phyloP scores from a whole-genome alignment of 2,888 invertebrate species.

The Microdon myrmicae region DNA sequence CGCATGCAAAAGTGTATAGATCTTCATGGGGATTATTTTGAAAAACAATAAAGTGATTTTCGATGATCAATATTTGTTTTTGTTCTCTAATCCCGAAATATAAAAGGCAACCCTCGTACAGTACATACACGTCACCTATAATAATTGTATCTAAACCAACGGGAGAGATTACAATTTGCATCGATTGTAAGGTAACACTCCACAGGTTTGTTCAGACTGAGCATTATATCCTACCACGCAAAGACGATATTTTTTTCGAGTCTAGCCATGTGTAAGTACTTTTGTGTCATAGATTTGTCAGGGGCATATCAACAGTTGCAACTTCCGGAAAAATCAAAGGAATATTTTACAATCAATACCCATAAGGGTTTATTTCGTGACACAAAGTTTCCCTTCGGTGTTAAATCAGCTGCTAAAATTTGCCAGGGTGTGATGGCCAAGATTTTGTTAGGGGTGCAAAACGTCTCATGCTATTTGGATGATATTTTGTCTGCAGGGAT shows the following conservation, averaged over 20 bases:
- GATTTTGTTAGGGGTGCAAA: constrained; percentile 10
- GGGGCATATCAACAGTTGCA: constrained; percentile 50
- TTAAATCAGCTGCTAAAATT: constrained; percentile 22
- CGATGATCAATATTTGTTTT: no score
- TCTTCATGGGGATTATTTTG: no score
- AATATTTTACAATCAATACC: constrained; percentile 54
- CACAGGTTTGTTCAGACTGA: constrained; percentile 42
- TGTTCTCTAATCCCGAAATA: no score
- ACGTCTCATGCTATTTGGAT: constrained; percentile 18
- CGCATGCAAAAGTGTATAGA: no score
- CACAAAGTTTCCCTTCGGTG: constrained; percentile 25
- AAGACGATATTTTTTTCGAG: constrained; percentile 56
- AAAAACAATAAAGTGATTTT: no score
- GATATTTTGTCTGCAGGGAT: no score
- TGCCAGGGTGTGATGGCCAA: constrained; percentile 29
- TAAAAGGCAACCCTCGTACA: no score
- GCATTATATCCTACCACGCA: constrained; percentile 56
- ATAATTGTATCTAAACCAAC: constrained; percentile 57
- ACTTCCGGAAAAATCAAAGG: constrained; percentile 39
- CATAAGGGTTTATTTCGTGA: constrained; percentile 11
- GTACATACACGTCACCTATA: constrained; percentile 55
- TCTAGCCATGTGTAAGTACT: constrained; percentile 49
- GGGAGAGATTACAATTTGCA: no score
- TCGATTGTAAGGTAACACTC: constrained; percentile 56
- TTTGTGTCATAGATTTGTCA: constrained; percentile 42